Evolutionary conservation across 2,113 vertebrate species (phyloP).

Genomic region (Cnemophilus loriae): DNA sequence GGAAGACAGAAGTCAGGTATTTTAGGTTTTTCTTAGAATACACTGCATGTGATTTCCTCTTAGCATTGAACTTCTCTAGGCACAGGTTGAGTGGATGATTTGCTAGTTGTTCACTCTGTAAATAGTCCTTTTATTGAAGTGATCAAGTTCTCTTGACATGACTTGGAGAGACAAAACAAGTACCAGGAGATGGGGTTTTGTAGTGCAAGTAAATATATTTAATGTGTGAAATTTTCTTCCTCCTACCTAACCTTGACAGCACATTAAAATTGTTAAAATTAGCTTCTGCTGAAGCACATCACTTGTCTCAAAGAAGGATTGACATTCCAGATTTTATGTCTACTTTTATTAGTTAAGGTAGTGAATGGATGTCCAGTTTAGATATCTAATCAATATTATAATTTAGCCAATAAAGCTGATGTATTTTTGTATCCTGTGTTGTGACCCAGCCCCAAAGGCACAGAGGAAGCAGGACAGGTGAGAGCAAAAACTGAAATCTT

Average conservation of each 20-base stretch:
- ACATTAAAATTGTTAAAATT: neutral
- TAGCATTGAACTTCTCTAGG: neutral
- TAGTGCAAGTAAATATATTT: neutral
- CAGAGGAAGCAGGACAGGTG: neutral
- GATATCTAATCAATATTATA: neutral
- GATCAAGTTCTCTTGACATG: conserved; percentile 2
- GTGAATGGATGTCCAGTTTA: neutral
- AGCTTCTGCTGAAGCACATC: neutral
- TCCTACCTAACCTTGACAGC: neutral
- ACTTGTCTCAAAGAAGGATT: neutral
- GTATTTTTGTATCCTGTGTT: neutral
- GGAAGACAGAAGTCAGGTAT: neutral
- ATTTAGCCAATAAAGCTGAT: neutral
- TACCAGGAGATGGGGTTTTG: neutral
- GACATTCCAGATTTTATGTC: neutral
- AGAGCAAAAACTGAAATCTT: neutral
- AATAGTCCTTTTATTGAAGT: conserved; percentile 3
- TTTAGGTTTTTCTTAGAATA: neutral
- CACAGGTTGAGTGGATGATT: conserved; percentile 20
- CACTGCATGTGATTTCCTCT: neutral
- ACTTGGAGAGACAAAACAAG: neutral
- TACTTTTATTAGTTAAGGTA: neutral
- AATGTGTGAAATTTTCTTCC: neutral
- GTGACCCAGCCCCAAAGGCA: neutral
- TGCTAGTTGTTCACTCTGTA: neutral